Evolutionary conservation across 2,888 invertebrate species (phyloP), one percentile per base, ranked within the genome.

Genomic region (Acanthosoma haemorrhoidale): DNA sequence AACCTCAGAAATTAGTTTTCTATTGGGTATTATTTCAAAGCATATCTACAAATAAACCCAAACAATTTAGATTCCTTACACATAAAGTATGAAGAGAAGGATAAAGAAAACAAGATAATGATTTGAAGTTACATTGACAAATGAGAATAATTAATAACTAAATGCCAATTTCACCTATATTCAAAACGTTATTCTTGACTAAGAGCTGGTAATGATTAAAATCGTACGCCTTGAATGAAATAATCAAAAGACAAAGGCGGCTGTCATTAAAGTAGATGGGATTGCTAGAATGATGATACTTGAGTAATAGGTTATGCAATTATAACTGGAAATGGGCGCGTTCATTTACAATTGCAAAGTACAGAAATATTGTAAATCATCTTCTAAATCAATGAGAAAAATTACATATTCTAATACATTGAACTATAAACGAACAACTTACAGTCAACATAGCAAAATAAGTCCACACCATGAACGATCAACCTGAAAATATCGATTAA

Each of bases 401-500:
- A n/a, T n/a, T n/a, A n/a, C n/a, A n/a, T n/a, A n/a, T n/a, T n/a
- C n/a, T n/a, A n/a, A n/a, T n/a, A n/a, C n/a, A n/a, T n/a, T n/a
- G n/a, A n/a, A n/a, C n/a, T n/a, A n/a, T n/a, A n/a, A n/a, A 2
- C n/a, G 18, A 25, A 25, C 6, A 51, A 51, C 51, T 51, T 51
- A 51, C 51, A 51, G 51, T 25, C 51, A 51, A 25, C 51, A 51
- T 51, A 51, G 51, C 51, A 51, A 51, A 51, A 51, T 51, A 51
- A 51, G 51, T 51, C 29, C 51, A 51, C 25, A 51, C 51, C 51
- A 51, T 51, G 51, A 51, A 51, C 51, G 51, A 51, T 51, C 51
- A 51, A 51, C 25, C 25, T 25, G 51, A 4, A 25, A 13, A 13
- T n/a, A 51, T 51, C 51, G 51, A 51, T 51, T 25, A 9, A n/a